Percentiles rank a stretch among this genome's conserved stretches.
These are phyloP conservation scores for Scolopax rusticola DNA, from an alignment of 2,797 vertebrate genomes.

Conservation along the genomic window DNA sequence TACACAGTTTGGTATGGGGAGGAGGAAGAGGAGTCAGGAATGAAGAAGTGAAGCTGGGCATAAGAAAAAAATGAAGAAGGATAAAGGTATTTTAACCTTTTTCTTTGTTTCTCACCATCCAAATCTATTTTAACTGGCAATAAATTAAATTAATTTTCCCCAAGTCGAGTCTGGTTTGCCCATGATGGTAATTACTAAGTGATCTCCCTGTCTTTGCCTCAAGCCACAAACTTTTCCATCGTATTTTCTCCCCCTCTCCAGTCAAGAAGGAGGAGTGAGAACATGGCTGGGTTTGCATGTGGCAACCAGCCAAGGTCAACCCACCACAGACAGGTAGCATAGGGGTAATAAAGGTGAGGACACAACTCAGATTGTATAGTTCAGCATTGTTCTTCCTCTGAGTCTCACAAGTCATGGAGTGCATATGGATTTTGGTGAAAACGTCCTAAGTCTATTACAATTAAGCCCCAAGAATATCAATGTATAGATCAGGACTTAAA, in stretches of 20 bases:
- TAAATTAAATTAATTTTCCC: neutral
- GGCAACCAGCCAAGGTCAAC: neutral
- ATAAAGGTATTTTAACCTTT: neutral
- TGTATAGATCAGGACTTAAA: neutral
- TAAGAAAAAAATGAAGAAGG: neutral
- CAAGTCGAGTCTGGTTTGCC: neutral
- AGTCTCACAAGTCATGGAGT: neutral
- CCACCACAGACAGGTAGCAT: neutral
- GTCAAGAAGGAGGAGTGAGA: neutral
- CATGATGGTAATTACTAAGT: neutral
- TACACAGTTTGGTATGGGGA: neutral
- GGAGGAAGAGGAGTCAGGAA: neutral
- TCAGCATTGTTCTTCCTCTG: neutral
- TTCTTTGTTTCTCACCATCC: neutral
- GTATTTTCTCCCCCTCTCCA: neutral
- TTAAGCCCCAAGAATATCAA: neutral
- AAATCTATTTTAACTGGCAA: neutral
- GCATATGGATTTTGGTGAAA: neutral
- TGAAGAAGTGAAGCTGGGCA: neutral
- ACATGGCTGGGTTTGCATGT: neutral
- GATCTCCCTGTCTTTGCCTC: neutral
- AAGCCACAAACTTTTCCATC: neutral
- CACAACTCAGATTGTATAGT: neutral
- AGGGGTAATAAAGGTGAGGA: neutral
- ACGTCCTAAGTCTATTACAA: neutral